A percentile compares a stretch with the other conserved stretches of the same genome.
Evolutionary conservation across 2,888 invertebrate species (phyloP).

Genomic region (Pyrgus malvae): DNA sequence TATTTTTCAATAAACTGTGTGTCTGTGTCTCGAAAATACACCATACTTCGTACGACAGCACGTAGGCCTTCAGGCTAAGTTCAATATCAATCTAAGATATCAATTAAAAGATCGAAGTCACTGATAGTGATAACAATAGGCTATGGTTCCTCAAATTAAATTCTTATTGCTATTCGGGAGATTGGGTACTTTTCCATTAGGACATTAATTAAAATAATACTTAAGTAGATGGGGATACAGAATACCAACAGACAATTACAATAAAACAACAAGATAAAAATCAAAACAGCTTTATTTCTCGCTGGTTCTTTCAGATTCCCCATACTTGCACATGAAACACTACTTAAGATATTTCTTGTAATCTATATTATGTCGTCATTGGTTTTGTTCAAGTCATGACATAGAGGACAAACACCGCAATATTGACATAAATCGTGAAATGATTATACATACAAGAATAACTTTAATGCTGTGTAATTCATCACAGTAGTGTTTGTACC

Average conservation of each 20-base stretch:
- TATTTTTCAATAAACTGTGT: too few relatives aligned
- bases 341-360: conserved; percentile 44
- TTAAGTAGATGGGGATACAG: too few relatives aligned
- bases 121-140: too few relatives aligned
- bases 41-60: too few relatives aligned
- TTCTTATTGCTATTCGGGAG: too few relatives aligned
- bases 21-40: too few relatives aligned
- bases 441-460: conserved; percentile 37
- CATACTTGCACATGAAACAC: conserved; percentile 64
- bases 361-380: conserved; percentile 32
- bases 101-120: too few relatives aligned
- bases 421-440: conserved; percentile 22
- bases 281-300: conserved; percentile 79
- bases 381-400: conserved; percentile 31
- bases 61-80: too few relatives aligned
- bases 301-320: conserved; percentile 70
- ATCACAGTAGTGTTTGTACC: conserved; percentile 44
- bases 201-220: too few relatives aligned
- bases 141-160: too few relatives aligned
- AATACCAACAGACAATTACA: conserved; percentile 30
- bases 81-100: too few relatives aligned
- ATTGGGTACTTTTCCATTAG: too few relatives aligned
- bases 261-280: conserved; percentile 66
- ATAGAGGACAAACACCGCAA: conserved; percentile 6
- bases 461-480: conserved; percentile 44